These are phyloP conservation scores for Epizoanthus fatuus DNA, from an alignment of 92 coral and sea anemone genomes.

Conservation along the genomic window DNA sequence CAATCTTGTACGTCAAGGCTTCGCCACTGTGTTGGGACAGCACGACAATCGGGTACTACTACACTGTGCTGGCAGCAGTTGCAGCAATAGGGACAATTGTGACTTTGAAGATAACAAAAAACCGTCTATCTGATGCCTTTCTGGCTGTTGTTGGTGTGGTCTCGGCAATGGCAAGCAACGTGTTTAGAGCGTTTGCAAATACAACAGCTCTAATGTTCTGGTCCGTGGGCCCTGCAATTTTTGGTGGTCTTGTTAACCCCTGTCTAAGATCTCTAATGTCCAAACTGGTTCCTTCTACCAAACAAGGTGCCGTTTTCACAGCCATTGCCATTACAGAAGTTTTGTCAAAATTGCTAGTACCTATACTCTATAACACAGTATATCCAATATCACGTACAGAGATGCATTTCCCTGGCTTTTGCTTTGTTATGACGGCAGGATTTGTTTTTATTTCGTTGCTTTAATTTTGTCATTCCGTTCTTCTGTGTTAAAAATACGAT, in stretches of 20 bases:
- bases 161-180: constrained; percentile 28
- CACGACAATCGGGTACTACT: constrained; percentile 54
- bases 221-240: constrained; percentile 57
- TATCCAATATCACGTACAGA: constrained; percentile 64
- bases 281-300: constrained; percentile 45
- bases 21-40: constrained; percentile 71
- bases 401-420: constrained; percentile 61
- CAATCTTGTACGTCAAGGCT: constrained; percentile 60
- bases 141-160: constrained; percentile 50
- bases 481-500: neutral
- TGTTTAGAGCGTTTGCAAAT: constrained; percentile 58
- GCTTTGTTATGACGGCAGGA: constrained; percentile 64
- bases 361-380: constrained; percentile 46
- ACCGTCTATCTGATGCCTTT: constrained; percentile 54
- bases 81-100: constrained; percentile 51
- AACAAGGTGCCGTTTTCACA: constrained; percentile 70
- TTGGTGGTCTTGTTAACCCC: constrained; percentile 57
- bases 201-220: constrained; percentile 66
- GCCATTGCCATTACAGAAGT: constrained; percentile 61
- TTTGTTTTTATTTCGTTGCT: constrained; percentile 38
- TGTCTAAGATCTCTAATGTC: constrained; percentile 60
- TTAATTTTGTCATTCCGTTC: constrained; percentile 42
- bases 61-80: constrained; percentile 17
- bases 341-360: constrained; percentile 52
- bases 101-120: constrained; percentile 53